phyloP scores from a whole-genome alignment of 2,797 vertebrate genomes.

The Leptoclinus maculatus region DNA sequence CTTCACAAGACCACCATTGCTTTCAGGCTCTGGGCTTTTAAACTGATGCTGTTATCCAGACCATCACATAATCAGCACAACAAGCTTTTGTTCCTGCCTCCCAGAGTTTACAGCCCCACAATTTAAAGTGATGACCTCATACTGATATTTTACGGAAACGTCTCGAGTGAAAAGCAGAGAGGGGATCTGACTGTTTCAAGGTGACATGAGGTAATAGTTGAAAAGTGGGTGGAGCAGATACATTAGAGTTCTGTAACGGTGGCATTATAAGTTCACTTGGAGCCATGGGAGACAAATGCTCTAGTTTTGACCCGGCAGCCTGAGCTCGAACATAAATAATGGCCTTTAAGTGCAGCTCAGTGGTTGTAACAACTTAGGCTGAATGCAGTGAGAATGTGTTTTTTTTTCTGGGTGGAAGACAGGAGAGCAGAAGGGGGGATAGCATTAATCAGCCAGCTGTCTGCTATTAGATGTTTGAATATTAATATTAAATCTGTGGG shows the following conservation, averaged over 20 bases:
- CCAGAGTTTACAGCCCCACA: neutral
- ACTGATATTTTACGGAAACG: conserved; percentile 21
- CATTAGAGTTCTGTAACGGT: conserved; percentile 22
- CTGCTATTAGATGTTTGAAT: neutral
- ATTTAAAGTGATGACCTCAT: conserved; percentile 30
- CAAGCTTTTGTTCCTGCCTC: conserved; percentile 8
- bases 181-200: conserved; percentile 8
- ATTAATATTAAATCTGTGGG: neutral
- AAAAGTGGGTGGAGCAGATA: conserved; percentile 7
- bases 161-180: conserved; percentile 3
- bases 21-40: neutral
- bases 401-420: neutral
- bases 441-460: conserved; percentile 15
- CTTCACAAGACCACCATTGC: conserved; percentile 1
- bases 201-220: conserved; percentile 19
- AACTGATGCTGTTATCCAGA: neutral
- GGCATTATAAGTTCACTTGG: conserved; percentile 1
- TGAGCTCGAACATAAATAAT: conserved; percentile 58
- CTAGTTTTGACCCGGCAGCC: conserved; percentile 44
- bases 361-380: conserved; percentile 58
- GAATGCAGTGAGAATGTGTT: conserved; percentile 33
- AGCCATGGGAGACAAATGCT: conserved; percentile 30
- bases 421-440: conserved; percentile 1
- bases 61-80: neutral
- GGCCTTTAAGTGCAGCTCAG: conserved; percentile 54